Evolutionary conservation across 1,140 invertebrate genomes (phyloP).

Genomic region (Aradophagus sp.): DNA sequence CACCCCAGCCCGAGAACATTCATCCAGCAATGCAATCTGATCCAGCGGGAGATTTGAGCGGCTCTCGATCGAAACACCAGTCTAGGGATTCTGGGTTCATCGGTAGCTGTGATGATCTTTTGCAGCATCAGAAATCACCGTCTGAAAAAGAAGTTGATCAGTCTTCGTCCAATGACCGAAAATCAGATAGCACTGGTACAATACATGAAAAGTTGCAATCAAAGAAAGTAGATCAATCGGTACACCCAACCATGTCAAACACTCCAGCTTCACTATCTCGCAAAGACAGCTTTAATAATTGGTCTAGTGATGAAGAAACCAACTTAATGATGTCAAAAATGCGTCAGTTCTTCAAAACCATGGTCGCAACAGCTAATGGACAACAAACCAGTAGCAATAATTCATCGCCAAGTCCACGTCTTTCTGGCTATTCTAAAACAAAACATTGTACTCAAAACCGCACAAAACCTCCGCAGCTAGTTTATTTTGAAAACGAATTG

Average conservation of each 20-base stretch:
- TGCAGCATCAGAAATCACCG: slow-evolving; percentile 78
- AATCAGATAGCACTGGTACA: slow-evolving; percentile 40
- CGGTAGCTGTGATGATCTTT: slow-evolving; percentile 89
- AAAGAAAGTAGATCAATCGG: slow-evolving; percentile 54
- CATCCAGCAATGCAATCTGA: slow-evolving; percentile 30
- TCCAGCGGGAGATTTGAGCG: slow-evolving; percentile 25
- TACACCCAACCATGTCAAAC: slow-evolving; percentile 60
- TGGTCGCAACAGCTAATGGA: slow-evolving; percentile 82
- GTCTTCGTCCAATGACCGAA: slow-evolving; percentile 36
- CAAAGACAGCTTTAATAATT: slow-evolving; percentile 94
- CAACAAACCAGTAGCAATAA: slow-evolving; percentile 65
- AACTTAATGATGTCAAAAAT: slow-evolving; percentile 96
- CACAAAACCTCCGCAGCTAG: slow-evolving; percentile 86
- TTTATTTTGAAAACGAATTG: slow-evolving; percentile 91
- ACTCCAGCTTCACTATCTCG: slow-evolving; percentile 78
- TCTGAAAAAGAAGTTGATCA: slow-evolving; percentile 58
- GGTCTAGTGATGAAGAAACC: slow-evolving; percentile 94
- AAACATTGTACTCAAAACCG: slow-evolving; percentile 73
- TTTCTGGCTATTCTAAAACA: slow-evolving; percentile 72
- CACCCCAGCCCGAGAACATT: slow-evolving; percentile 77
- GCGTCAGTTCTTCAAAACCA: slow-evolving; percentile 92
- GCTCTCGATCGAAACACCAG: slow-evolving; percentile 79
- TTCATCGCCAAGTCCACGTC: slow-evolving; percentile 75
- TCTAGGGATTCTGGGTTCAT: slow-evolving; percentile 91
- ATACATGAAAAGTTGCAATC: slow-evolving; percentile 38